A percentile compares a stretch with the other conserved stretches of the same genome.
These are phyloP conservation scores for Emydocephalus ijimae DNA, from an alignment of 2,113 vertebrate species.

Conservation along the genomic window DNA sequence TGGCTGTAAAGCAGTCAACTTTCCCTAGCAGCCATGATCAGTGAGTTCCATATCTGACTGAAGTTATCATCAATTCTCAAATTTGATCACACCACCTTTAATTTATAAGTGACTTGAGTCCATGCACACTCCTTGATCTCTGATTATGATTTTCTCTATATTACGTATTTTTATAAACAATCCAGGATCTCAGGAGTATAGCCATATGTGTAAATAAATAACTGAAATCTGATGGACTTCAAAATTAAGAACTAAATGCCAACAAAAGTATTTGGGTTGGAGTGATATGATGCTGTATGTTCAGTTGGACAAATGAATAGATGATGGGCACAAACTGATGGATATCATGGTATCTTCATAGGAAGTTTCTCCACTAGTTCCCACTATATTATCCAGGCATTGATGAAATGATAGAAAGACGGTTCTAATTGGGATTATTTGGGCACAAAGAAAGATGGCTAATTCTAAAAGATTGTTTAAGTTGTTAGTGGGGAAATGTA, in stretches of 20 bases:
- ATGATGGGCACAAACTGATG: not conserved
- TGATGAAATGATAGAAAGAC: not conserved
- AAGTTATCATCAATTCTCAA: not conserved
- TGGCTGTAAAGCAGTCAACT: conserved; percentile 47
- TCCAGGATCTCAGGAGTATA: not conserved
- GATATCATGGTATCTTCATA: not conserved
- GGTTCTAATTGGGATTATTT: not conserved
- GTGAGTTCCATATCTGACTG: not conserved
- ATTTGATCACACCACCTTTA: not conserved
- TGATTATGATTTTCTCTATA: not conserved
- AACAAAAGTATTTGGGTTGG: not conserved
- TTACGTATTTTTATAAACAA: not conserved
- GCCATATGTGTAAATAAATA: not conserved
- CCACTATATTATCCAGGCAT: not conserved
- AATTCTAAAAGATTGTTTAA: not conserved
- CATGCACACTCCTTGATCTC: not conserved
- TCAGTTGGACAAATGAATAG: not conserved
- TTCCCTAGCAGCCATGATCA: not conserved
- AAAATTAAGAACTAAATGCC: not conserved
- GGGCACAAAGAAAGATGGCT: not conserved
- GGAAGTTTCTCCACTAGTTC: not conserved
- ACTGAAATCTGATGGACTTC: not conserved
- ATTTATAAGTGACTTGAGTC: not conserved
- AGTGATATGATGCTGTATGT: not conserved
- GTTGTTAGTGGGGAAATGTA: not conserved